These are phyloP conservation scores for Horisme vitalbata DNA, from an alignment of 2,888 invertebrate genomes.

Conservation along the genomic window DNA sequence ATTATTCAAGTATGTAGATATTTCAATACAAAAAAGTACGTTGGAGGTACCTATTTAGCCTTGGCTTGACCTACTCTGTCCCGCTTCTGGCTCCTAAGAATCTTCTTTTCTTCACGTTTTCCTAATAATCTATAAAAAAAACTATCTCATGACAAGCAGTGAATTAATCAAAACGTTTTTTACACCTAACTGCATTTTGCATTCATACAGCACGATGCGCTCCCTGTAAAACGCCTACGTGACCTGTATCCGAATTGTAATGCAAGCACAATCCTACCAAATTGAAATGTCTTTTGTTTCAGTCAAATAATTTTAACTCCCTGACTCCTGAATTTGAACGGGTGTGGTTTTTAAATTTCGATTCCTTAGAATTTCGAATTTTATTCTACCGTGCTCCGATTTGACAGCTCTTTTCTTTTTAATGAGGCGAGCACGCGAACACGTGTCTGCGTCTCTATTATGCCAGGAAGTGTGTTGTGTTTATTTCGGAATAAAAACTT, in stretches of 20 bases:
- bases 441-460: conserved; percentile 39
- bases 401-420: conserved; percentile 41
- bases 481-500: conserved; percentile 33
- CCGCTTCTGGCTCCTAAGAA: too few relatives aligned
- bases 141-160: not conserved
- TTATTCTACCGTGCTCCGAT: conserved; percentile 37
- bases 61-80: too few relatives aligned
- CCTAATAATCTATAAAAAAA: not conserved
- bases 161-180: conserved; percentile 42
- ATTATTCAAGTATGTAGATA: too few relatives aligned
- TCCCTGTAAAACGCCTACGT: conserved; percentile 53
- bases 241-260: conserved; percentile 42
- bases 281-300: conserved; percentile 38
- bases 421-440: conserved; percentile 28
- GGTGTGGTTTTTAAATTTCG: conserved; percentile 42
- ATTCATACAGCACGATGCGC: conserved; percentile 44
- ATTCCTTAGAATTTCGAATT: conserved; percentile 40
- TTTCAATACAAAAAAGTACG: too few relatives aligned
- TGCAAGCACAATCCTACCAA: conserved; percentile 41
- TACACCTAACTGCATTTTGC: conserved; percentile 34
- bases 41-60: too few relatives aligned
- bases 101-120: too few relatives aligned
- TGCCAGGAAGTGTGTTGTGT: conserved; percentile 36
- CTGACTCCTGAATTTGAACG: conserved; percentile 35
- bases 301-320: conserved; percentile 28